Evolutionary conservation across 2,113 vertebrate species (phyloP).

Genomic region (Burhinus bistriatus): DNA sequence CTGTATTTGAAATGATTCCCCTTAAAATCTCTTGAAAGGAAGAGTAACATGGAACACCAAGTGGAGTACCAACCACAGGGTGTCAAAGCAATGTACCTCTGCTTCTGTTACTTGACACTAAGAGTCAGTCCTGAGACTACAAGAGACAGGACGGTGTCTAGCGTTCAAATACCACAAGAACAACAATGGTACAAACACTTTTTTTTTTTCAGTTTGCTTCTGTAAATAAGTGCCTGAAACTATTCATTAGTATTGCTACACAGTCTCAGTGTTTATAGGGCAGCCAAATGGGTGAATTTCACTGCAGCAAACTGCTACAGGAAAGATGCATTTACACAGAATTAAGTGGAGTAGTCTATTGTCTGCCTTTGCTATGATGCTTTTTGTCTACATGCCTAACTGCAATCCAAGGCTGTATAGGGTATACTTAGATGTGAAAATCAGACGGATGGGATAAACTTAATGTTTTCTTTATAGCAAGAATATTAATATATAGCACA

Average conservation of each 20-base stretch:
- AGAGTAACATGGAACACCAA: background rate
- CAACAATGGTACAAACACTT: background rate
- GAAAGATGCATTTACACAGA: background rate
- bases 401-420: background rate
- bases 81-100: background rate
- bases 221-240: slow-evolving; percentile 6
- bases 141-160: background rate
- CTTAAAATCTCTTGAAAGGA: background rate
- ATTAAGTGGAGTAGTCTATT: background rate
- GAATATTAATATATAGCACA: background rate
- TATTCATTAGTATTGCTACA: background rate
- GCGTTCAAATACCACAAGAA: background rate
- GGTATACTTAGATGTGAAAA: slow-evolving; percentile 14
- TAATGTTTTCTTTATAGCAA: slow-evolving; percentile 48
- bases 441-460: slow-evolving; percentile 1
- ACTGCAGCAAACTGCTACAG: background rate
- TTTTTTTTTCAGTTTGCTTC: background rate
- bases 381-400: background rate
- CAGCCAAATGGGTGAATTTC: background rate
- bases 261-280: background rate
- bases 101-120: background rate
- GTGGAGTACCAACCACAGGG: background rate
- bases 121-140: background rate
- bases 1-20: background rate
- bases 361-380: background rate